Conservation (phyloP, 2,113 vertebrate genomes). For the Empidonax alnorum region DNA sequence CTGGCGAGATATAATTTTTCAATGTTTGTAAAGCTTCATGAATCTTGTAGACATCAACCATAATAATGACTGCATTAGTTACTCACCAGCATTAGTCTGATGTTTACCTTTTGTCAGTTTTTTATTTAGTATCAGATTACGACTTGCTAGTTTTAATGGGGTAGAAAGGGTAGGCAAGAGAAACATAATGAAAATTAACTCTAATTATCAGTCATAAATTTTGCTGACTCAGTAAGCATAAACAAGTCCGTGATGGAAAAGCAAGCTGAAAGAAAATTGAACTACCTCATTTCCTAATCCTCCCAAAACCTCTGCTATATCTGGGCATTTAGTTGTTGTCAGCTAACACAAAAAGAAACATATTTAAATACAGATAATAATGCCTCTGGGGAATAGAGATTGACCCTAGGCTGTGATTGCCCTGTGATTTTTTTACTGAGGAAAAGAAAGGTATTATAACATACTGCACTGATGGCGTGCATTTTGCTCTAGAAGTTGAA, state of each 20-base stretch:
- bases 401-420: not conserved
- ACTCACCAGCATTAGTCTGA: not conserved
- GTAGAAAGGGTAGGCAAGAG: not conserved
- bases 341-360: conserved; percentile 14
- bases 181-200: conserved; percentile 35
- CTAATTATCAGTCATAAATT: conserved; percentile 28
- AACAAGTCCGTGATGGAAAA: conserved; percentile 4
- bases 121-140: not conserved
- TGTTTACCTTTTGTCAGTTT: conserved; percentile 10
- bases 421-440: not conserved
- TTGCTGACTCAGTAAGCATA: not conserved
- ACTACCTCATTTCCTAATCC: conserved; percentile 27
- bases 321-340: conserved; percentile 27
- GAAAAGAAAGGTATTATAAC: not conserved
- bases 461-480: not conserved
- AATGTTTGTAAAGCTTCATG: not conserved
- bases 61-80: not conserved
- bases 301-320: conserved; percentile 19
- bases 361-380: conserved; percentile 39
- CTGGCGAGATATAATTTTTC: not conserved
- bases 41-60: not conserved
- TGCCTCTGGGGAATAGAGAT: not conserved
- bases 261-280: not conserved
- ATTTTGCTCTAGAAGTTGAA: not conserved
- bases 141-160: conserved; percentile 6